phyloP scores from a whole-genome alignment of 2,888 invertebrate species.

The Drosophila anceps region DNA sequence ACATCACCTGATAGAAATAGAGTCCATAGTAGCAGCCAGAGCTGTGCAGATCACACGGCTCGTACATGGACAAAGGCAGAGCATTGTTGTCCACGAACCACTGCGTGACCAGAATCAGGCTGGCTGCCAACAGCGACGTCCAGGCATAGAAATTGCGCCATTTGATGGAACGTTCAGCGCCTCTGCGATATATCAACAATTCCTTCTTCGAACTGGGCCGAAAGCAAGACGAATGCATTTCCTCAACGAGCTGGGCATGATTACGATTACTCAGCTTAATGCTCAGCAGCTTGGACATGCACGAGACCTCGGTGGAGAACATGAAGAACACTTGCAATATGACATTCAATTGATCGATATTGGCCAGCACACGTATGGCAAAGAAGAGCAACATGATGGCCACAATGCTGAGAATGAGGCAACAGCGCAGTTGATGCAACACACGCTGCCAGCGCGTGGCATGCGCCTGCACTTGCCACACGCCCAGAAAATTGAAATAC shows the following conservation, averaged over 20 bases:
- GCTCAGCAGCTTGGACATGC: slow-evolving; percentile 62
- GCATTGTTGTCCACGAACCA: slow-evolving; percentile 45
- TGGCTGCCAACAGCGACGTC: slow-evolving; percentile 50
- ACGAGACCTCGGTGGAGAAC: slow-evolving; percentile 69
- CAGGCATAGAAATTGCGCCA: slow-evolving; percentile 61
- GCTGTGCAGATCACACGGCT: slow-evolving; percentile 57
- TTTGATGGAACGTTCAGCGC: slow-evolving; percentile 21
- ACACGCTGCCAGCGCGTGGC: slow-evolving; percentile 17
- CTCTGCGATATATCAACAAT: slow-evolving; percentile 25
- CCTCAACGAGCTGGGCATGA: slow-evolving; percentile 36
- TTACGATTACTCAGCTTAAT: slow-evolving; percentile 36
- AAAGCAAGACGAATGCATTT: slow-evolving; percentile 47
- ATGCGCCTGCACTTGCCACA: slow-evolving; percentile 40
- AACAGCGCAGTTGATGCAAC: slow-evolving; percentile 33
- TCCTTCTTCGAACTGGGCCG: slow-evolving; percentile 43
- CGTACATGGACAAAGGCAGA: slow-evolving; percentile 65
- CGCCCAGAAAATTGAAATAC: slow-evolving; percentile 52
- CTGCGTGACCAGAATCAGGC: slow-evolving; percentile 51
- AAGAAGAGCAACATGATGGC: slow-evolving; percentile 64
- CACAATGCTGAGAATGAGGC: slow-evolving; percentile 44
- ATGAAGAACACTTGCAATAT: slow-evolving; percentile 74
- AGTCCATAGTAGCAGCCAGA: slow-evolving; percentile 50
- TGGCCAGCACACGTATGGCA: slow-evolving; percentile 54
- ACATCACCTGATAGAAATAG: slow-evolving; percentile 59
- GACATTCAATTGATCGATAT: slow-evolving; percentile 60